phyloP scores from a whole-genome alignment of 2,113 vertebrate species.

The Symphodus melops region DNA sequence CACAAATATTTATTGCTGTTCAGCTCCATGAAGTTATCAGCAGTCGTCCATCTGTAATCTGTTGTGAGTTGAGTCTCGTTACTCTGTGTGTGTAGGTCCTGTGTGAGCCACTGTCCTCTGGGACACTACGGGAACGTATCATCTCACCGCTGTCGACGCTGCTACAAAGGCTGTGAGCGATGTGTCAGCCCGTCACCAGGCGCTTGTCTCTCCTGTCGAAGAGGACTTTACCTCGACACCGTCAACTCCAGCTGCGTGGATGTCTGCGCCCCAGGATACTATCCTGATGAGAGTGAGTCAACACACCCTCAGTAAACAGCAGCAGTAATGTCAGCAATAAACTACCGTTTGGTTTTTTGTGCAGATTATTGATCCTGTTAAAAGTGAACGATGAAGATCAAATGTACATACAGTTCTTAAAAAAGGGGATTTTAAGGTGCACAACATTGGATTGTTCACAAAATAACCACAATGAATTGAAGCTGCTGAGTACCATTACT shows the following conservation, averaged over 20 bases:
- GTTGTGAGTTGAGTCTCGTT: neutral
- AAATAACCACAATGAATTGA: too few relatives aligned
- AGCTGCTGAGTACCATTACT: too few relatives aligned
- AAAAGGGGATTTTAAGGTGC: too few relatives aligned
- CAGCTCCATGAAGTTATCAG: too few relatives aligned
- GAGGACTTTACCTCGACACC: conserved; percentile 84
- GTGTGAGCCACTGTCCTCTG: conserved; percentile 87
- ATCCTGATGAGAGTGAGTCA: conserved; percentile 87
- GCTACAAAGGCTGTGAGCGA: conserved; percentile 88
- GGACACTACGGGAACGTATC: conserved; percentile 84
- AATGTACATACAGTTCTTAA: too few relatives aligned
- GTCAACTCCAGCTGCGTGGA: conserved; percentile 80
- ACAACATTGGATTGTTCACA: too few relatives aligned
- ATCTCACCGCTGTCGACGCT: conserved; percentile 86
- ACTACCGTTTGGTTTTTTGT: too few relatives aligned
- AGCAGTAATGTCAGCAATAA: too few relatives aligned
- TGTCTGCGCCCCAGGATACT: conserved; percentile 83
- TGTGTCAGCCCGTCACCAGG: conserved; percentile 76
- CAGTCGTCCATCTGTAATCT: neutral
- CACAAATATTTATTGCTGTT: too few relatives aligned
- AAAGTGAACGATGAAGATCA: too few relatives aligned
- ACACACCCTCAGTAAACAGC: neutral
- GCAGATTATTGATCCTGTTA: too few relatives aligned
- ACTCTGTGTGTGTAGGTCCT: conserved; percentile 79
- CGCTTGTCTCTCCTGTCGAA: conserved; percentile 86